Evolutionary conservation across 2,113 vertebrate species (phyloP).

Genomic region (Paradisaea rubra): DNA sequence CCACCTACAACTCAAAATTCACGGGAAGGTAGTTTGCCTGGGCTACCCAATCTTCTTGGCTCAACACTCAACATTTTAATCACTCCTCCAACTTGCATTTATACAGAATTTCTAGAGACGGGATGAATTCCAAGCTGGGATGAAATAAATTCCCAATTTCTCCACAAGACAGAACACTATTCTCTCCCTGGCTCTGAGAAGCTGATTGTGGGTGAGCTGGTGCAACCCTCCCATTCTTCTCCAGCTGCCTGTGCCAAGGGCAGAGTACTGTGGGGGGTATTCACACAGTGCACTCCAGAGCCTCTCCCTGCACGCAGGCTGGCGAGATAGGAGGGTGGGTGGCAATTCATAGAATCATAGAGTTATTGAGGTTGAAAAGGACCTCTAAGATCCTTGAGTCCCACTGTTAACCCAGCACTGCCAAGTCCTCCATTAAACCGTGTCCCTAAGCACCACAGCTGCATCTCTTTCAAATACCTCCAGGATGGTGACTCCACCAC

Average conservation of each 20-base stretch:
- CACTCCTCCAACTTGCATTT: neutral
- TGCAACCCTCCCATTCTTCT: slow-evolving; percentile 40
- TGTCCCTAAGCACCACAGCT: neutral
- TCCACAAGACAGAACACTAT: neutral
- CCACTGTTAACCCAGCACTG: neutral
- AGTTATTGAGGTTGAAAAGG: neutral
- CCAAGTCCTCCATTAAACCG: neutral
- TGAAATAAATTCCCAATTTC: slow-evolving; percentile 5
- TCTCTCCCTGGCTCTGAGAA: slow-evolving; percentile 20
- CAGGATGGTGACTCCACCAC: neutral
- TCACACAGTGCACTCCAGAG: neutral
- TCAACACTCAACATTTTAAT: neutral
- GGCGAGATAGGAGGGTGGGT: neutral
- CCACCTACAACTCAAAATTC: neutral
- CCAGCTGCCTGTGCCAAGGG: neutral
- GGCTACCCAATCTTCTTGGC: neutral
- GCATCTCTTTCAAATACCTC: neutral
- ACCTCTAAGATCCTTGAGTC: neutral
- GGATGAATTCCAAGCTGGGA: neutral
- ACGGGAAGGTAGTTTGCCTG: neutral
- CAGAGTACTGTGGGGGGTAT: slow-evolving; percentile 23
- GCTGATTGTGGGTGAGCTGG: slow-evolving; percentile 31
- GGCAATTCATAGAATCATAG: neutral
- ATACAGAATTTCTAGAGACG: neutral
- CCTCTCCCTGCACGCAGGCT: neutral